Base-by-base conservation (phyloP, 2,113 vertebrate species). In the Mixornis gularis region DNA sequence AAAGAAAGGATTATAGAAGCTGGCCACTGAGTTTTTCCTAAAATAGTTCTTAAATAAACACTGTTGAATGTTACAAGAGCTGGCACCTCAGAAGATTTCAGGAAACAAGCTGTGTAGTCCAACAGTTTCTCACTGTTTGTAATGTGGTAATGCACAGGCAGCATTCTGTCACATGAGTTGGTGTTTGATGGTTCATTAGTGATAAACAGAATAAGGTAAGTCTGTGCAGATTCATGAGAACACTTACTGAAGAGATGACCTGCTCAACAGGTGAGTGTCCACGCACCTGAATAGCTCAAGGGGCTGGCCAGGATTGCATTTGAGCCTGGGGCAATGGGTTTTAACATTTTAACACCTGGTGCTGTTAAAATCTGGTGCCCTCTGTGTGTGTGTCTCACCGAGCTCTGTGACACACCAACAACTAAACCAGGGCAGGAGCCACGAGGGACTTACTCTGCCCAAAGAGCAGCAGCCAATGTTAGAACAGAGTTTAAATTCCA, bases 361-460 rank as follows among this genome's bases (percentile, higher is more conserved):
- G 29, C 2, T 51, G 60, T 32, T 63, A 43, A 6, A 10, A 26
- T n/a, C 9, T 26, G 55, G 15, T 83, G 53, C 6, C 7, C 11
- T 29, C n/a, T 20, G 51, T 55, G 34, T 20, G 34, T 5, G 44
- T 6, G 38, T 4, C 20, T 5, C 32, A 1, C 22, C 0, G 4
- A 56, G 58, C 59, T 73, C 60, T 53, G n/a, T 27, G n/a, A 14
- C 26, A 26, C 8, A n/a, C 26, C 58, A 26, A 7, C 10, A 13
- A n/a, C 56, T 17, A 5, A 7, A 8, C 3, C 13, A 5, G 36
- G 18, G 13, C 41, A 32, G 51, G 5, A 60, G 15, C 27, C 22
- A 53, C 7, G 0, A 4, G 0, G 4, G 34, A 13, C 7, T 17
- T 17, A 29, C n/a, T 73, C 38, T 79, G 26, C 19, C 15, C 43